Conservation (phyloP, 2,888 invertebrate genomes). For the Amblyjoppa proteus region DNA sequence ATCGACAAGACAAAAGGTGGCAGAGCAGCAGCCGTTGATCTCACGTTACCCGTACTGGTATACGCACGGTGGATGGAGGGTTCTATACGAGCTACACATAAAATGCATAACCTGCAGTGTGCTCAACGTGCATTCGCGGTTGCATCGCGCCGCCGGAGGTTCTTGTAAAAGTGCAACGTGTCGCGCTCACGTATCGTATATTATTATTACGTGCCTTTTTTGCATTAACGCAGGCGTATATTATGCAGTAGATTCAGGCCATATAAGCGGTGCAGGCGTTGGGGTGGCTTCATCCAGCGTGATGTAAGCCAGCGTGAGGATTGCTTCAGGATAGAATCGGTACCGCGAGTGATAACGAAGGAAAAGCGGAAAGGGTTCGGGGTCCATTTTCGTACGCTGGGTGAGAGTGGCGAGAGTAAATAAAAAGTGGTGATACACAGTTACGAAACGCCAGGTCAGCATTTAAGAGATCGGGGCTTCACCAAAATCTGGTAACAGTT, state of each 20-base stretch:
- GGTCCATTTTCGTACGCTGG: too few species aligned
- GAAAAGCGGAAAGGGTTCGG: background rate
- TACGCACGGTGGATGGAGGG: constrained; percentile 24
- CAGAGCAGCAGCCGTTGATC: constrained; percentile 31
- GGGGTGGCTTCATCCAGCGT: background rate
- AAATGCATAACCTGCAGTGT: constrained; percentile 37
- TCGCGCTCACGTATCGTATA: constrained; percentile 47
- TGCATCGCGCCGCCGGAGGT: constrained; percentile 45
- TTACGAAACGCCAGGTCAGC: background rate
- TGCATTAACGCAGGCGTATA: constrained; percentile 64
- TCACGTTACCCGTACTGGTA: constrained; percentile 28
- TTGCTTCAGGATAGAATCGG: constrained; percentile 32
- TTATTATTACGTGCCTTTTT: constrained; percentile 67
- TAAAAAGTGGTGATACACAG: background rate
- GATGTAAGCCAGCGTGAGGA: constrained; percentile 1
- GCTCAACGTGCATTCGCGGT: constrained; percentile 44
- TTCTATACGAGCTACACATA: constrained; percentile 35
- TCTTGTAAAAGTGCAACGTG: constrained; percentile 54
- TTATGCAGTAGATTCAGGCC: constrained; percentile 48
- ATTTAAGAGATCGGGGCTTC: too few species aligned
- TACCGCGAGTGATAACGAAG: constrained; percentile 14
- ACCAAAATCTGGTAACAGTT: too few species aligned
- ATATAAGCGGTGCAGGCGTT: background rate
- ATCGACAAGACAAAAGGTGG: constrained; percentile 67
- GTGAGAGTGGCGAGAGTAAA: background rate